Base-by-base conservation (phyloP, 2,797 vertebrate species). In the Petrocephalus sullivani region DNA sequence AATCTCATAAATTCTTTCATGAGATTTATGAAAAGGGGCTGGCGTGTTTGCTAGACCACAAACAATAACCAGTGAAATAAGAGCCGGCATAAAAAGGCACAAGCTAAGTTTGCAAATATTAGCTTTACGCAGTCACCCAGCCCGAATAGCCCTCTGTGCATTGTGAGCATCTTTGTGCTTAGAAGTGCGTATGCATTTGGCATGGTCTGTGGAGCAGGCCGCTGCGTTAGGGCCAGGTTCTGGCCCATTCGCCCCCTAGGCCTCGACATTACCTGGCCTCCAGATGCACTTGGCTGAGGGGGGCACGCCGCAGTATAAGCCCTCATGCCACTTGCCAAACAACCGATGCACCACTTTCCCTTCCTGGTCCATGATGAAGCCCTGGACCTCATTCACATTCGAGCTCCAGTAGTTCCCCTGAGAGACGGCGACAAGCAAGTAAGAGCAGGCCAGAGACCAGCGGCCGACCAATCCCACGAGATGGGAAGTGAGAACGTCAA, bases 351-450 rank as follows among this genome's bases (percentile, higher is more conserved):
- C 97, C 86, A 97, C 96, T 91, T 99, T 99, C 61, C 98, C 98
- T 91, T 99, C 98, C 91, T 99, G 98, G 89, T 99, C 98, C 95
- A 99, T 99, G 91, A 99, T 96, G 87, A 98, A 96, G 1, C 98
- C 98, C 91, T 99, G 98, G 81, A 99, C 96, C 91, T 99, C 98
- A 89, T 99, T 99, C 86, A 98, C 97, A 82, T 97, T 99, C 16
- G 98, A 99, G 91, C 97, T 99, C 98, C 98, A 99, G 88, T 99
- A 99, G 94, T 97, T 99, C 86, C 98, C 97, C 98, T 99, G 90
- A 82, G 91, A 56, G 75, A 37, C 14, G 37, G 37, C 16, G 7
- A 37, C 12, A 19, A 84, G 58, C 23, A 67, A 28, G 6, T 49
- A 23, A 21, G 33, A 64, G 5, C 37, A 21, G 12, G 4, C 1